phyloP scores from a whole-genome alignment of 2,797 vertebrate species.

The Hyperoplus immaculatus region DNA sequence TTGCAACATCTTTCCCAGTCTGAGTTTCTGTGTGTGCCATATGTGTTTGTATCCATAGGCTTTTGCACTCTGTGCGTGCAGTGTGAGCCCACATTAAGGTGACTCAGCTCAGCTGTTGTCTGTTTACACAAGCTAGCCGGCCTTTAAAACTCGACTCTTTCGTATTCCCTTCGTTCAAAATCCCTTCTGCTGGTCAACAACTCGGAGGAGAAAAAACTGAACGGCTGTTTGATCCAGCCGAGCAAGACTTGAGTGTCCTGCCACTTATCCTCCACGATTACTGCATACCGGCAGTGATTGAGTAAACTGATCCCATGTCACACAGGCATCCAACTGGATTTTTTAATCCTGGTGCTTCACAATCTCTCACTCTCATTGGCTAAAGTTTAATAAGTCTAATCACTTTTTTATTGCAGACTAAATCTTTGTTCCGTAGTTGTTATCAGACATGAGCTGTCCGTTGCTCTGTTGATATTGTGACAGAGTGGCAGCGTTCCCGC shows the following conservation, averaged over 20 bases:
- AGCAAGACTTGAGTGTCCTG: slow-evolving; percentile 38
- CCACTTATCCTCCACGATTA: slow-evolving; percentile 46
- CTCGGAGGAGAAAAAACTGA: slow-evolving; percentile 43
- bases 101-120: slow-evolving; percentile 69
- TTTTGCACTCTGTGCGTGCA: not conserved
- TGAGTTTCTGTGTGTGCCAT: not conserved
- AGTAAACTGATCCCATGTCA: slow-evolving; percentile 46
- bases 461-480: slow-evolving; percentile 11
- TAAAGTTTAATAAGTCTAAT: slow-evolving; percentile 47
- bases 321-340: slow-evolving; percentile 18
- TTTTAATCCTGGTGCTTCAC: slow-evolving; percentile 39
- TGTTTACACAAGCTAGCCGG: slow-evolving; percentile 27
- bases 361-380: slow-evolving; percentile 3
- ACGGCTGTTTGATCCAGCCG: slow-evolving; percentile 31
- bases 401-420: slow-evolving; percentile 46
- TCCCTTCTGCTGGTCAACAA: slow-evolving; percentile 32
- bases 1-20: not conserved
- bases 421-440: slow-evolving; percentile 42
- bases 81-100: slow-evolving; percentile 51
- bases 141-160: slow-evolving; percentile 27
- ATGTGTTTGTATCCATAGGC: not conserved
- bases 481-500: slow-evolving; percentile 12
- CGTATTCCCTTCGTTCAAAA: slow-evolving; percentile 31
- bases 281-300: slow-evolving; percentile 53
- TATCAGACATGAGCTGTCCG: slow-evolving; percentile 19